Percentiles rank a stretch among this genome's conserved stretches.
phyloP scores from a whole-genome alignment of 2,797 vertebrate genomes.

The Leptoclinus maculatus region DNA sequence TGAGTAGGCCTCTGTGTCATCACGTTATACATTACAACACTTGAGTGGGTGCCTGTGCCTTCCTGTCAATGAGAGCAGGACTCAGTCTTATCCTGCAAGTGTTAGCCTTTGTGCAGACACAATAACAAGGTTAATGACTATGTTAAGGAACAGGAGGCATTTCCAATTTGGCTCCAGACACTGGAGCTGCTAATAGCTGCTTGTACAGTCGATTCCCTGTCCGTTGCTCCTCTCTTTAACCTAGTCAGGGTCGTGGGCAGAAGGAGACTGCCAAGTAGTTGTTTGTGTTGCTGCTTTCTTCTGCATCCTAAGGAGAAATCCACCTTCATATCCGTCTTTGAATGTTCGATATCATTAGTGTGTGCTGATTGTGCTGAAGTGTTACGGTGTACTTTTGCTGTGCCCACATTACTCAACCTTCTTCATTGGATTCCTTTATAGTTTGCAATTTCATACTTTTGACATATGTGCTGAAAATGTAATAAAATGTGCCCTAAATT shows the following conservation, averaged over 20 bases:
- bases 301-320: background rate
- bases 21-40: background rate
- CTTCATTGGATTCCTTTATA: background rate
- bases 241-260: conserved; percentile 5
- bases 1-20: background rate
- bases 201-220: conserved; percentile 14
- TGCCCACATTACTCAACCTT: background rate
- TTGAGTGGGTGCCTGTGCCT: too few relatives aligned
- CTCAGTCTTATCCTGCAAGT: background rate
- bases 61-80: background rate
- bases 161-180: conserved; percentile 26
- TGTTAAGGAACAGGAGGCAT: conserved; percentile 14
- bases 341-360: background rate
- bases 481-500: background rate
- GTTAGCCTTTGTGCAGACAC: background rate
- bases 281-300: conserved; percentile 4
- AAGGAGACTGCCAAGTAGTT: background rate
- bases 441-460: background rate
- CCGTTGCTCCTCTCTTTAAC: conserved; percentile 26
- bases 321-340: background rate
- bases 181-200: conserved; percentile 14
- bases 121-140: conserved; percentile 38
- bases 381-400: background rate
- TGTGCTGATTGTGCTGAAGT: background rate
- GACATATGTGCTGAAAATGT: background rate